Percentiles rank a stretch among this genome's conserved stretches.
phyloP scores from a whole-genome alignment of 2,888 invertebrate genomes.

The Chrysotoxum bicinctum region DNA sequence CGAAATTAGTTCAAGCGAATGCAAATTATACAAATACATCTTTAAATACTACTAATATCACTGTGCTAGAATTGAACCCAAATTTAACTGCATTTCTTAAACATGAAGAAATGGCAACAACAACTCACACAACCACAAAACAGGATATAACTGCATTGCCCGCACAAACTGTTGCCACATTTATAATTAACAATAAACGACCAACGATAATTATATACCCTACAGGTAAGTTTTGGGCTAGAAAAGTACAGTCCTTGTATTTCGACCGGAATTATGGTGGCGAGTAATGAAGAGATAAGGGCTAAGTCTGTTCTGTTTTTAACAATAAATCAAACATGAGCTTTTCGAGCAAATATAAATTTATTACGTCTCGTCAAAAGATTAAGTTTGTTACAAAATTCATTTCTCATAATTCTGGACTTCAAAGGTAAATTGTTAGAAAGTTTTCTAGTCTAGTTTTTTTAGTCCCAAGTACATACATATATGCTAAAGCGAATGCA shows the following conservation, averaged over 20 bases:
- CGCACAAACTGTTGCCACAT: constrained; percentile 79
- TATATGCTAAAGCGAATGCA: too few relatives aligned
- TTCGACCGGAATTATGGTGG: background rate
- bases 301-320: background rate
- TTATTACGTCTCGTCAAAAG: too few relatives aligned
- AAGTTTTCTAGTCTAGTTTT: too few relatives aligned
- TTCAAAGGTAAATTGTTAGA: too few relatives aligned
- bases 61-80: background rate
- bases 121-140: constrained; percentile 47
- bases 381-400: too few relatives aligned
- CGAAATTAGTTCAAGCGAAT: background rate
- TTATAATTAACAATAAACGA: constrained; percentile 85
- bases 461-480: too few relatives aligned
- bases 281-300: background rate
- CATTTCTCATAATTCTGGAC: too few relatives aligned
- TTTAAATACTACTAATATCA: background rate
- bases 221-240: constrained; percentile 83
- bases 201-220: constrained; percentile 89
- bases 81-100: constrained; percentile 17
- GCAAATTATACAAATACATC: background rate
- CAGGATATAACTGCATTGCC: constrained; percentile 75
- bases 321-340: background rate
- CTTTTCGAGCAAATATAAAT: too few relatives aligned
- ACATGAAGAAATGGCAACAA: constrained; percentile 64
- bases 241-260: background rate